Conservation (phyloP, 2,888 invertebrate species). For the Anthophora plumipes region DNA sequence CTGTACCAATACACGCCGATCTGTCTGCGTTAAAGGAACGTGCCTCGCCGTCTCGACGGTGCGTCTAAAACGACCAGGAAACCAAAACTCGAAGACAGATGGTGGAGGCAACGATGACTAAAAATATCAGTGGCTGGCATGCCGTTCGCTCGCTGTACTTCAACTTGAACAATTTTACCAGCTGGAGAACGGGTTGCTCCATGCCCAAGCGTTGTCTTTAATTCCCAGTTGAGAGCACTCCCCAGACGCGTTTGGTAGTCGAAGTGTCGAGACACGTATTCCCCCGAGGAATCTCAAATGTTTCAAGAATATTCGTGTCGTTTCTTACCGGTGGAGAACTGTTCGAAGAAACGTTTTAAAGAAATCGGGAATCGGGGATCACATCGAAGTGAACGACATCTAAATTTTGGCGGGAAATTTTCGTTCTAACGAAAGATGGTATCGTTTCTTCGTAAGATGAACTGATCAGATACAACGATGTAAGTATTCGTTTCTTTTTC, state of each 20-base stretch:
- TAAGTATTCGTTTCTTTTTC: neutral
- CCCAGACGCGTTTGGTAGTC: slow-evolving; percentile 8
- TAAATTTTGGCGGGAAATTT: neutral
- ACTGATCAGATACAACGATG: neutral
- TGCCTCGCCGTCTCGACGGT: slow-evolving; percentile 47
- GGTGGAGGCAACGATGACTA: slow-evolving; percentile 64
- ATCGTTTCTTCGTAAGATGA: neutral
- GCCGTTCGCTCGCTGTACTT: slow-evolving; percentile 41
- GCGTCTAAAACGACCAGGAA: slow-evolving; percentile 67
- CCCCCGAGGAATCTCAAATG: neutral
- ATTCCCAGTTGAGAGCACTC: slow-evolving; percentile 26
- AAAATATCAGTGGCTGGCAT: slow-evolving; percentile 69
- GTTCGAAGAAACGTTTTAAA: too few species aligned
- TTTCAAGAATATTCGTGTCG: neutral
- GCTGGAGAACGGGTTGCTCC: slow-evolving; percentile 59
- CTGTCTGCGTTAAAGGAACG: slow-evolving; percentile 7
- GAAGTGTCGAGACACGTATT: slow-evolving; percentile 17
- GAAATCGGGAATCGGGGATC: too few species aligned
- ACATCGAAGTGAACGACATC: neutral
- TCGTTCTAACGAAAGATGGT: neutral
- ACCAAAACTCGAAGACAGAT: slow-evolving; percentile 69
- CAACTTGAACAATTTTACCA: slow-evolving; percentile 59
- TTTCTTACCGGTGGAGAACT: too few species aligned
- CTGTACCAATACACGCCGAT: slow-evolving; percentile 16
- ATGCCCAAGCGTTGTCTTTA: slow-evolving; percentile 30